These are phyloP conservation scores for Saxicola maurus DNA, from an alignment of 2,797 vertebrate genomes.

Conservation along the genomic window DNA sequence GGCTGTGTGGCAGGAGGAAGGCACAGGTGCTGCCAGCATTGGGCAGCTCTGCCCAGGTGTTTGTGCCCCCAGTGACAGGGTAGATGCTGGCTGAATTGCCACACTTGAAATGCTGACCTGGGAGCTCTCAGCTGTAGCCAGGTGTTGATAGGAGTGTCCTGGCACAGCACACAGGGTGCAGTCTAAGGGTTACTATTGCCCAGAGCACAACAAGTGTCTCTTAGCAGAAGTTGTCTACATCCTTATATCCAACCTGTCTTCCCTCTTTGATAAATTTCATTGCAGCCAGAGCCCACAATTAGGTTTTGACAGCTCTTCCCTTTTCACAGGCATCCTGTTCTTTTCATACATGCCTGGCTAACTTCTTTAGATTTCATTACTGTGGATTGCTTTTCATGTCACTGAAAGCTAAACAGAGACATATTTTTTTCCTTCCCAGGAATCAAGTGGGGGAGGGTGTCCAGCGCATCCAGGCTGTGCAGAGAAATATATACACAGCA, in stretches of 20 bases:
- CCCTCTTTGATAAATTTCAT: conserved; percentile 34
- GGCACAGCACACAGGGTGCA: neutral
- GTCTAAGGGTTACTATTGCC: neutral
- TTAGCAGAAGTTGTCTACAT: neutral
- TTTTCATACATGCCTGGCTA: conserved; percentile 53
- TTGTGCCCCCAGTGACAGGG: neutral
- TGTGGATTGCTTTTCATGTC: conserved; percentile 19
- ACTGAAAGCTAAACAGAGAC: conserved; percentile 18
- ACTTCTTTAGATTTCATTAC: conserved; percentile 47
- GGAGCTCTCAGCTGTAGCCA: neutral
- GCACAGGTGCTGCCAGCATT: neutral
- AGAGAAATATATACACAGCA: conserved; percentile 64
- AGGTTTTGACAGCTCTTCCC: conserved; percentile 55
- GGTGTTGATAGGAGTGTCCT: neutral
- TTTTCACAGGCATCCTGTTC: conserved; percentile 53
- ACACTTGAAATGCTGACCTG: neutral
- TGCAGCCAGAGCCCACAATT: conserved; percentile 50
- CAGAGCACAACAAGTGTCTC: neutral
- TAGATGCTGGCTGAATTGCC: neutral
- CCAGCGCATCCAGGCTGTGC: conserved; percentile 58
- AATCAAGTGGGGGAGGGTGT: conserved; percentile 63
- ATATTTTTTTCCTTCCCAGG: conserved; percentile 45
- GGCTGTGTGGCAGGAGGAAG: neutral
- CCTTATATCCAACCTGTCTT: neutral
- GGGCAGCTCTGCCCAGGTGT: neutral